phyloP scores from a whole-genome alignment of 2,888 invertebrate genomes.

The Eurois occulta region DNA sequence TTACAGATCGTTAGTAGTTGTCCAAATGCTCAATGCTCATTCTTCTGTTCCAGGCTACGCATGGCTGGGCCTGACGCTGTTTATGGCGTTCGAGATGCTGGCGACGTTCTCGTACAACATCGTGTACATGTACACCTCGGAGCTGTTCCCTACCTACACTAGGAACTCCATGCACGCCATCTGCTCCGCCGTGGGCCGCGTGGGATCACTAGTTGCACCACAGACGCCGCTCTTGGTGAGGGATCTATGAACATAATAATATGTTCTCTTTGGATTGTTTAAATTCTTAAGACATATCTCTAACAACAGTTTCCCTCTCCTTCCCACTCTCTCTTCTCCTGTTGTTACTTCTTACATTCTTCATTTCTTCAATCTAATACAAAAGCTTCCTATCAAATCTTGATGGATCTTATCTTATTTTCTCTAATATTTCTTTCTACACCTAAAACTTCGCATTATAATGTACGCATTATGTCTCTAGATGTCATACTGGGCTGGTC shows the following conservation, averaged over 20 bases:
- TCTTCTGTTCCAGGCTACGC: slow-evolving; percentile 76
- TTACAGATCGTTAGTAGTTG: not conserved
- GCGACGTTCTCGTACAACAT: slow-evolving; percentile 93
- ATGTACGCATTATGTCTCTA: slow-evolving; percentile 63
- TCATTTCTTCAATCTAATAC: not conserved
- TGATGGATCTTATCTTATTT: not conserved
- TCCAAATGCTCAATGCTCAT: not conserved
- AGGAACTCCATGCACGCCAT: slow-evolving; percentile 92
- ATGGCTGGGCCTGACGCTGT: slow-evolving; percentile 84
- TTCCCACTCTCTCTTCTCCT: not conserved
- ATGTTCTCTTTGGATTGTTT: not conserved
- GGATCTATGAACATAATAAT: not conserved
- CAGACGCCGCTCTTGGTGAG: slow-evolving; percentile 92
- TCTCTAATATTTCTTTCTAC: not conserved
- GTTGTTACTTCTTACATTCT: not conserved
- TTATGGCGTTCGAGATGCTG: slow-evolving; percentile 92
- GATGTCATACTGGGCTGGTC: slow-evolving; percentile 86
- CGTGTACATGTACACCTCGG: slow-evolving; percentile 93
- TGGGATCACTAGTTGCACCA: slow-evolving; percentile 93
- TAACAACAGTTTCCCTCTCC: not conserved
- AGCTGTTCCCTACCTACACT: slow-evolving; percentile 93
- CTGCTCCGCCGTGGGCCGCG: slow-evolving; percentile 93
- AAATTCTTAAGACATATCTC: not conserved
- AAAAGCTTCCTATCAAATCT: not conserved
- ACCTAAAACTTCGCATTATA: not conserved